Percentiles rank a stretch among this genome's conserved stretches.
These are phyloP conservation scores for Sympetrum striolatum DNA, from an alignment of 2,888 invertebrate genomes.

Conservation along the genomic window DNA sequence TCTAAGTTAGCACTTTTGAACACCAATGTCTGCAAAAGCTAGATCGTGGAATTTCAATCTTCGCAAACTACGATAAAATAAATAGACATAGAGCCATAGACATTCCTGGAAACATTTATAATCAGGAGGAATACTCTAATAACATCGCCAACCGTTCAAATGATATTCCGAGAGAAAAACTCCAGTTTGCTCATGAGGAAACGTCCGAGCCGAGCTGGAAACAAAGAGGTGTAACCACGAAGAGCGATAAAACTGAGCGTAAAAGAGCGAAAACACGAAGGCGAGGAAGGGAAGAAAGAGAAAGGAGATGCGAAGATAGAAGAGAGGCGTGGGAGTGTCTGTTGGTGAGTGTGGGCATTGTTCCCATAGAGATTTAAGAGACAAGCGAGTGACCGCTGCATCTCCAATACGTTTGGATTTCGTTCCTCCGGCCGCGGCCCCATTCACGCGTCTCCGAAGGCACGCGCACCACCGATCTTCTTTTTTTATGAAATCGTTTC, in stretches of 20 bases:
- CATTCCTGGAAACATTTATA: too few relatives aligned
- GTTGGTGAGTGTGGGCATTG: constrained; percentile 4
- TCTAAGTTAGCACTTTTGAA: too few relatives aligned
- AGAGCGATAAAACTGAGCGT: neutral
- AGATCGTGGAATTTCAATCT: too few relatives aligned
- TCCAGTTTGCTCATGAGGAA: too few relatives aligned
- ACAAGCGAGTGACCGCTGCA: constrained; percentile 5
- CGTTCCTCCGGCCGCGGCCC: neutral
- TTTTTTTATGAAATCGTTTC: neutral
- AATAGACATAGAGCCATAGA: too few relatives aligned
- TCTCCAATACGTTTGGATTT: neutral
- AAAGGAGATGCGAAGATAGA: neutral
- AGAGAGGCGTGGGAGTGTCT: neutral
- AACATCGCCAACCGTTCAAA: too few relatives aligned
- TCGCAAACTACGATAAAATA: too few relatives aligned
- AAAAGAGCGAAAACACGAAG: neutral
- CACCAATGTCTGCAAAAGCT: too few relatives aligned
- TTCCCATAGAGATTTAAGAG: constrained; percentile 36
- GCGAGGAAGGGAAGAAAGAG: neutral
- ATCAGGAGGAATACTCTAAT: too few relatives aligned
- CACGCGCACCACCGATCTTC: neutral
- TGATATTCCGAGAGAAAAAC: too few relatives aligned
- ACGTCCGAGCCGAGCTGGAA: too few relatives aligned
- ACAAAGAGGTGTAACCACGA: neutral
- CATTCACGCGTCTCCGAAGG: neutral